Percentiles rank a stretch among this genome's conserved stretches.
phyloP scores from a whole-genome alignment of 2,888 invertebrate genomes.

The Villa cingulata region DNA sequence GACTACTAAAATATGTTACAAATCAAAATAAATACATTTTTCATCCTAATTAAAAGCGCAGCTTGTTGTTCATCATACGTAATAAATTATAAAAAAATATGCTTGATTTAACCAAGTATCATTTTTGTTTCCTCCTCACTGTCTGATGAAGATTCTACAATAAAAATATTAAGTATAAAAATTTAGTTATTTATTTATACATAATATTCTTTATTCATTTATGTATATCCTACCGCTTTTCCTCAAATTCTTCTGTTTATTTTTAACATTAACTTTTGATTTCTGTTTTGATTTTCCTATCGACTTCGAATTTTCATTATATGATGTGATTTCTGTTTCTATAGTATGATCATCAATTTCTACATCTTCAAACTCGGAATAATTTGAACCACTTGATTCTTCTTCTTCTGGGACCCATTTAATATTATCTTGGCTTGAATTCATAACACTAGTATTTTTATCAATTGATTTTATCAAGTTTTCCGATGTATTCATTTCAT shows the following conservation, averaged over 20 bases:
- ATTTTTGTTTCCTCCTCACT: conserved; percentile 23
- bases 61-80: too few species aligned
- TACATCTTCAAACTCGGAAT: background rate
- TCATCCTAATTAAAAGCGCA: too few species aligned
- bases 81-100: too few species aligned
- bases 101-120: conserved; percentile 13
- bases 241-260: too few species aligned
- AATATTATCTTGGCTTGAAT: conserved; percentile 8
- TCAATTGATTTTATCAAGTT: background rate
- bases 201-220: too few species aligned
- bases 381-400: conserved; percentile 13
- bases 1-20: too few species aligned
- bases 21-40: too few species aligned
- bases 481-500: background rate
- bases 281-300: too few species aligned
- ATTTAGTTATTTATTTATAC: background rate
- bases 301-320: too few species aligned
- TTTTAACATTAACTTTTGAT: too few species aligned
- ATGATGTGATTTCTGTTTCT: background rate
- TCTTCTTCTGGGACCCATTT: conserved; percentile 18
- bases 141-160: conserved; percentile 15
- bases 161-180: conserved; percentile 10
- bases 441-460: conserved; percentile 2
- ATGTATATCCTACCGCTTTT: too few species aligned
- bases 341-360: conserved; percentile 14